Percentiles rank a stretch among this genome's conserved stretches.
Evolutionary conservation across 2,888 invertebrate species (phyloP).

Genomic region (Peribatodes rhomboidaria): DNA sequence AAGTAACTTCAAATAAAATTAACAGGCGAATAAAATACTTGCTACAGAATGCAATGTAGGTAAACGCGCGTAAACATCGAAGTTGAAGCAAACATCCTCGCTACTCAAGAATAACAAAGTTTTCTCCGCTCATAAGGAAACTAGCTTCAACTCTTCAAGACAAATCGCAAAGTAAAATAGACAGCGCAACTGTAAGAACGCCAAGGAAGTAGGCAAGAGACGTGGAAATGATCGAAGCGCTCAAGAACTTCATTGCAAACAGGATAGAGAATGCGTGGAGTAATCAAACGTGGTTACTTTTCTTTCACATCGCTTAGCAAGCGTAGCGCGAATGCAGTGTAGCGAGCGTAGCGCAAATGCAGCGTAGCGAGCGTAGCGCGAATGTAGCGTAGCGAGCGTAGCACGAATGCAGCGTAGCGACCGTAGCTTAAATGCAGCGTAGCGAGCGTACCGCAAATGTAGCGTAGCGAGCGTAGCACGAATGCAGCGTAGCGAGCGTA

Average conservation of each 20-base stretch:
- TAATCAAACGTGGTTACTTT: neutral
- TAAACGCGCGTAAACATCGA: constrained; percentile 11
- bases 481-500: neutral
- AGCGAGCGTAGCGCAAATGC: no score
- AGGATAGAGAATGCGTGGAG: neutral
- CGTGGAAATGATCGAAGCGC: constrained; percentile 18
- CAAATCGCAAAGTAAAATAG: constrained; percentile 35
- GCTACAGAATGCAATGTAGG: neutral
- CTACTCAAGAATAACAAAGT: constrained; percentile 26
- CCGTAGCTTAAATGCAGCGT: no score
- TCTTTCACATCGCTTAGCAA: no score
- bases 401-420: no score
- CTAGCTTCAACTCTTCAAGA: constrained; percentile 33
- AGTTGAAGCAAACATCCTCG: constrained; percentile 17
- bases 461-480: no score
- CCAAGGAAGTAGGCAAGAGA: constrained; percentile 16
- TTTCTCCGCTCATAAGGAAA: constrained; percentile 22
- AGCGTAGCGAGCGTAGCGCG: no score
- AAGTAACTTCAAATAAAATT: no score
- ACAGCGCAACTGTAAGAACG: constrained; percentile 17
- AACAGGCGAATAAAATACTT: neutral
- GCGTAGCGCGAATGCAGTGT: no score
- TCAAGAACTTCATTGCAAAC: constrained; percentile 4
- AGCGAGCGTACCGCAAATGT: neutral
- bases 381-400: no score